phyloP scores from a whole-genome alignment of 2,888 invertebrate species.

The Lasioglossum lativentre region DNA sequence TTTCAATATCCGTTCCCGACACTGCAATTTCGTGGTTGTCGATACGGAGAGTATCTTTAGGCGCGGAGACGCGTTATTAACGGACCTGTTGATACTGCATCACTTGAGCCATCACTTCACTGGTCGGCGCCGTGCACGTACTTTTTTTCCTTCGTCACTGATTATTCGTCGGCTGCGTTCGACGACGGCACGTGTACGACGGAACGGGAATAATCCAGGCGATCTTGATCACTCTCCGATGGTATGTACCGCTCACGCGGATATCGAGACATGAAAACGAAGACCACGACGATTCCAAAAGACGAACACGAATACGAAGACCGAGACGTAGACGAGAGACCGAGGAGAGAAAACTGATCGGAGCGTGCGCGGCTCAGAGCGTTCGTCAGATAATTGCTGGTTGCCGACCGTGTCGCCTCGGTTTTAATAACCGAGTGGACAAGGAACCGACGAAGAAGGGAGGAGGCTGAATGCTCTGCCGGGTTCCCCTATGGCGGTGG shows the following conservation, averaged over 20 bases:
- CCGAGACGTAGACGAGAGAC: background rate
- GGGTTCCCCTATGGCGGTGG: constrained; percentile 65
- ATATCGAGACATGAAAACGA: constrained; percentile 6
- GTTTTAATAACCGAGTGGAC: constrained; percentile 84
- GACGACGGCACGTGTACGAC: background rate
- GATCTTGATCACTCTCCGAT: constrained; percentile 21
- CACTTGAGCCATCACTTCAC: constrained; percentile 77
- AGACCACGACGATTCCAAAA: background rate
- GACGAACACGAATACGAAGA: background rate
- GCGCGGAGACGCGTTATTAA: constrained; percentile 23
- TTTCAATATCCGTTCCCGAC: background rate
- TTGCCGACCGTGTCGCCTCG: constrained; percentile 82
- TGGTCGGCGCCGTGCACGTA: constrained; percentile 14
- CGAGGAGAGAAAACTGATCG: constrained; percentile 32
- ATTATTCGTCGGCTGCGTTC: constrained; percentile 2
- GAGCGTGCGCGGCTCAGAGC: constrained; percentile 76
- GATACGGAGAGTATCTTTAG: background rate
- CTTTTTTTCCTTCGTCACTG: background rate
- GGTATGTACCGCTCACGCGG: background rate
- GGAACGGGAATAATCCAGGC: constrained; percentile 19
- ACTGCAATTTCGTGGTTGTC: background rate
- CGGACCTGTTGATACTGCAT: constrained; percentile 82
- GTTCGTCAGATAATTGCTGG: constrained; percentile 83
- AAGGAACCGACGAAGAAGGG: constrained; percentile 80
- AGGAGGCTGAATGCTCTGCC: constrained; percentile 72